phyloP scores from a whole-genome alignment of 2,797 vertebrate species.

The Alosa sapidissima region DNA sequence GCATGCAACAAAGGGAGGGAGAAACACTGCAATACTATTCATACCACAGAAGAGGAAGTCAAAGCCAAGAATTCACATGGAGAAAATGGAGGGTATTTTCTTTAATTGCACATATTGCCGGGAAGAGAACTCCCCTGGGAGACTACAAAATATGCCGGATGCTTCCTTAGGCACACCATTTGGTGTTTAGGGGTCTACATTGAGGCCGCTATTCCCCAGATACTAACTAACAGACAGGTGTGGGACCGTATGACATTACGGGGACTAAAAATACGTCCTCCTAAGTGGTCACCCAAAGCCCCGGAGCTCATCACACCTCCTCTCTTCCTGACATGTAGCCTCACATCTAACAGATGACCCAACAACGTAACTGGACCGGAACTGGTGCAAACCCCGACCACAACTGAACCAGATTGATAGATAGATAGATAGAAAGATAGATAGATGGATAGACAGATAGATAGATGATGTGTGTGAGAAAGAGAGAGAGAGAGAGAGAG shows the following conservation, averaged over 20 bases:
- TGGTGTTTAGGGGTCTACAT: slow-evolving; percentile 9
- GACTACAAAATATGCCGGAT: neutral
- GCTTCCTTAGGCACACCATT: slow-evolving; percentile 25
- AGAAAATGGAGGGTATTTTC: slow-evolving; percentile 35
- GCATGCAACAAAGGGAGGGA: neutral
- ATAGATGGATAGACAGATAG: neutral
- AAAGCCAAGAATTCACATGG: slow-evolving; percentile 40
- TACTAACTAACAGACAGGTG: slow-evolving; percentile 29
- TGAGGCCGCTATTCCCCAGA: slow-evolving; percentile 21
- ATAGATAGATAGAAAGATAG: neutral
- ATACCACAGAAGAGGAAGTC: slow-evolving; percentile 32
- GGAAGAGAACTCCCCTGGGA: slow-evolving; percentile 11
- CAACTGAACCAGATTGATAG: neutral
- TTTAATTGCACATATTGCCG: slow-evolving; percentile 10
- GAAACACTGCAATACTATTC: slow-evolving; percentile 40
- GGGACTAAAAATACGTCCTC: neutral
- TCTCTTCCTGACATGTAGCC: neutral
- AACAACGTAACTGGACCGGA: neutral
- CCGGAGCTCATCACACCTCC: neutral
- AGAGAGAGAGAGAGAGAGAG: neutral
- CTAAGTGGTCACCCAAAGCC: neutral
- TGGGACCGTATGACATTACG: neutral
- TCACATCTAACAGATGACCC: neutral
- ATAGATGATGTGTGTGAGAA: neutral
- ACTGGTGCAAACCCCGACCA: neutral